phyloP scores from a whole-genome alignment of 1,140 invertebrate species.

The Vollenhovia emeryi region DNA sequence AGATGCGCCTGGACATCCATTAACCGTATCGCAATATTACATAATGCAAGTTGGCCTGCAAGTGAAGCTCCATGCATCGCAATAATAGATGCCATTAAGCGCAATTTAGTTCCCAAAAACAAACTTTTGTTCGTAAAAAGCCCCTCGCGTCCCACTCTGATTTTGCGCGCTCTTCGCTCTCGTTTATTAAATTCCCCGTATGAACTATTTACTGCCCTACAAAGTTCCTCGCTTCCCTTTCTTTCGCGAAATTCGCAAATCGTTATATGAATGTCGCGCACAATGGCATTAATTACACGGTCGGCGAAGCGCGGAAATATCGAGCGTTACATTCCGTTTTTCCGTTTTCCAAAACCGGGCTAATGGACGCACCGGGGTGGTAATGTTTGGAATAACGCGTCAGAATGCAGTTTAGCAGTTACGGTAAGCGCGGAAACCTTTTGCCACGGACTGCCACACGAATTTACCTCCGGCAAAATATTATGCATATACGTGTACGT shows the following conservation, averaged over 20 bases:
- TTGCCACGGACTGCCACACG: slow-evolving; percentile 3
- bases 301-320: background rate
- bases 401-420: slow-evolving; percentile 40
- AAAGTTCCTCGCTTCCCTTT: background rate
- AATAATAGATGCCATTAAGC: background rate
- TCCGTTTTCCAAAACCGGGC: background rate
- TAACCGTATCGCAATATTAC: background rate
- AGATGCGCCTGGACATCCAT: slow-evolving; percentile 4
- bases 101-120: background rate
- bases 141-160: background rate
- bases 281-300: background rate
- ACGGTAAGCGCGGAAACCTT: background rate
- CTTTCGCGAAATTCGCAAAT: background rate
- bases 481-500: slow-evolving; percentile 21
- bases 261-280: background rate
- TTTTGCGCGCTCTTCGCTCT: background rate
- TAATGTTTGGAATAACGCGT: slow-evolving; percentile 47
- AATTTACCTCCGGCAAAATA: slow-evolving; percentile 43
- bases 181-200: background rate
- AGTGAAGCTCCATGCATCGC: background rate
- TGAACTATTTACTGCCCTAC: background rate
- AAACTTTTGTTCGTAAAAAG: background rate
- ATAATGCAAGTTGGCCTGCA: background rate
- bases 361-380: slow-evolving; percentile 22
- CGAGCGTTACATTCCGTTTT: background rate